Conservation (phyloP, 2,113 vertebrate genomes). For the Nothobranchius kuhntae region DNA sequence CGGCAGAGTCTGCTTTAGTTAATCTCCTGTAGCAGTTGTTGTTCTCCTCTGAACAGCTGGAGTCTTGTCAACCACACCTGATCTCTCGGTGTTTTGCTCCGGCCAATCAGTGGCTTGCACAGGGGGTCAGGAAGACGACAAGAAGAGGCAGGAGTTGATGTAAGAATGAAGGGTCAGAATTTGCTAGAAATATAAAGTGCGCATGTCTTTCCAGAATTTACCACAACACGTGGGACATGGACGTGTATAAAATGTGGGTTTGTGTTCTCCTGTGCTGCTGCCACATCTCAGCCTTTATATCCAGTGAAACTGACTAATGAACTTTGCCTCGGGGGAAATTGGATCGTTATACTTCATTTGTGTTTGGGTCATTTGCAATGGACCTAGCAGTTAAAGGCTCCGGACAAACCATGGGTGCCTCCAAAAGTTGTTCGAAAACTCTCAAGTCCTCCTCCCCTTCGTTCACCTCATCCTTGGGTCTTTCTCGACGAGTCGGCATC, state of each 20-base stretch:
- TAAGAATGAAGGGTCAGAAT: conserved; percentile 12
- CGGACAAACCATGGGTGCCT: not conserved
- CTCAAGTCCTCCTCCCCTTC: conserved; percentile 15
- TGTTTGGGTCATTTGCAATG: conserved; percentile 37
- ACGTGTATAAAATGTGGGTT: conserved; percentile 20
- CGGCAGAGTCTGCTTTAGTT: conserved; percentile 46
- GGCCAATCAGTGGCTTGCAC: conserved; percentile 50
- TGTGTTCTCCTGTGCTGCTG: not conserved
- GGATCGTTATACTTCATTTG: not conserved
- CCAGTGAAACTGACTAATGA: not conserved
- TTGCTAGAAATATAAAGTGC: conserved; percentile 19
- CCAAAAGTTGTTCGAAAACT: conserved; percentile 13
- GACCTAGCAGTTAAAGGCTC: conserved; percentile 20
- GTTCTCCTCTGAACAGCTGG: conserved; percentile 58
- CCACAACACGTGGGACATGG: not conserved
- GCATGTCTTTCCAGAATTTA: conserved; percentile 32
- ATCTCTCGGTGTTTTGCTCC: conserved; percentile 17
- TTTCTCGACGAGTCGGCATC: conserved; percentile 78
- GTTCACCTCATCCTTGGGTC: conserved; percentile 60
- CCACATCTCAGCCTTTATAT: not conserved
- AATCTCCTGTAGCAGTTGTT: conserved; percentile 66
- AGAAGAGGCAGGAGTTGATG: conserved; percentile 3
- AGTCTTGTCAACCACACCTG: conserved; percentile 46
- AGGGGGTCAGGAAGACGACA: conserved; percentile 26
- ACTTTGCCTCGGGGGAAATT: not conserved